Evolutionary conservation across 2,888 invertebrate species (phyloP), one percentile per base, ranked within the genome.

Genomic region (Cosmia pyralina): DNA sequence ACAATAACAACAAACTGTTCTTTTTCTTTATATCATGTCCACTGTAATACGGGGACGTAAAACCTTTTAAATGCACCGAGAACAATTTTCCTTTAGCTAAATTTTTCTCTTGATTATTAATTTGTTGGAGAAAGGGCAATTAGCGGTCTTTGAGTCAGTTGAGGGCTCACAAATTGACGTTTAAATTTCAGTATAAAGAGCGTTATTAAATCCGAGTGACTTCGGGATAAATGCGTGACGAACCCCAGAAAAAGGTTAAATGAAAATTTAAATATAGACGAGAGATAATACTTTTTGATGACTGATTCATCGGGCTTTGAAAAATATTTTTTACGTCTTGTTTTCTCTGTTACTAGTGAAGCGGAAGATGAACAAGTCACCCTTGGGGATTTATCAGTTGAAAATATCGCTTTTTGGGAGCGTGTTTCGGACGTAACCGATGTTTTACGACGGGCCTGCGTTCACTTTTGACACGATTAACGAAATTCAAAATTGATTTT

Each of bases 191-290:
- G 87, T 88, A 88, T 86, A 88, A 88, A 87, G 83, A 84, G 84
- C 88, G 88, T 90, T 91, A 92, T 92, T 92, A 92, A 92, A 92
- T 90, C 89, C 87, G 81, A 91, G 85, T 85, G 89, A 90, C 87
- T 89, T 89, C 74, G 87, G 90, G 90, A 90, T 90, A 91, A 89
- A 89, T 87, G 87, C 85, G 84, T 88, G 85, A 88, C 86, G 65
- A 44, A 55, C 65, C 38, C 38, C 53, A 89, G 90, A 88, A 90
- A 92, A 90, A 89, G 89, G 88, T 73, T 60, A 86, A 88, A 90
- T 90, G 89, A 91, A 92, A 90, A 90, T 93, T 93, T 91, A 88
- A 91, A 88, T 88, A 79, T 77, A 60, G 81, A 77, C 66, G n/a
- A 44, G 77, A 83, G 86, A 85, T 88, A 88, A 88, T 83, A 80